Evolutionary conservation across 2,113 vertebrate genomes (phyloP), one percentile per base, ranked within the genome.

Genomic region (Pteruthius melanotis): DNA sequence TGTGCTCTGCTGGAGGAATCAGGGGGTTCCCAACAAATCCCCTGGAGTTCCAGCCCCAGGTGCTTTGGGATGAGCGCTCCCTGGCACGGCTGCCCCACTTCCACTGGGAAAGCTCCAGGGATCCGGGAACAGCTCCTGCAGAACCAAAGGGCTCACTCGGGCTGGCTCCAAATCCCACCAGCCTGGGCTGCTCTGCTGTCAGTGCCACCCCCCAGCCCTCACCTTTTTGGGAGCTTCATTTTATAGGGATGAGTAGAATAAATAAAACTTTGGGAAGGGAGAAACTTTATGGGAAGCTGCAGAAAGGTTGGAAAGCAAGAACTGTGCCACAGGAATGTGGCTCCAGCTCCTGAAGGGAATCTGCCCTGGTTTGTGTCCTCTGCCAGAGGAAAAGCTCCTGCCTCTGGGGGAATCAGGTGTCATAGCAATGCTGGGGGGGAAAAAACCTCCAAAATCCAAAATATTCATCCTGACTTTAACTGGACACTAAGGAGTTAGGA

Each of bases 241-340:
- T 74, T 54, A 37, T 27, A 5, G 22, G 56, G 44, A 19, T 57
- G 21, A 66, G 18, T 47, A 57, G 40, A 35, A 69, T 35, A 70
- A 74, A 82, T 52, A 54, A 80, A 91, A 31, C 13, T 19, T 30
- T n/a, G 37, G n/a, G 45, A 49, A 35, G 15, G 30, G 35, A 37
- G 54, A 57, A 66, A 26, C 4, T 19, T 74, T 12, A 7, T 17
- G 8, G 35, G 33, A 33, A 39, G 7, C 33, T 33, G n/a, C 21
- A 30, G 82, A 12, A 19, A 21, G 4, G 14, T 4, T 47, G 23
- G 31, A 31, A 65, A 87, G 27, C 23, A 47, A 31, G 47, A 72
- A 20, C 7, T 42, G 22, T 19, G 20, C 39, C 1, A 0, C 54
- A 8, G 24, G 37, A 7, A 37, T 4, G 28, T 33, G 56, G 30